Base-by-base conservation (phyloP, 1,140 invertebrate species). In the Chlorops oryzae region DNA sequence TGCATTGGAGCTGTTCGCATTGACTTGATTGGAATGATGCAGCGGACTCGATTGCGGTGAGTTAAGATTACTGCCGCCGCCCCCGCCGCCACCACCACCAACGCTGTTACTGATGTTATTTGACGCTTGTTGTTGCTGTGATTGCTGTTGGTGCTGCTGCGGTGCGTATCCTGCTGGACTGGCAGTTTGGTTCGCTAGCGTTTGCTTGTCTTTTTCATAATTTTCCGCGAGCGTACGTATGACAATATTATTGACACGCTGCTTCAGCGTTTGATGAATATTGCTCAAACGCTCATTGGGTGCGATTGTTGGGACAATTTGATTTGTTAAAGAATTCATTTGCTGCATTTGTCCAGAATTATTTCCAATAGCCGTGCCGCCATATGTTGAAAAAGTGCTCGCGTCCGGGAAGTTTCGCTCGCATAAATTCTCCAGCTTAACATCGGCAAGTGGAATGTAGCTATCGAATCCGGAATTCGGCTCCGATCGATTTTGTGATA, bases 161-260 rank as follows among this genome's bases (percentile, higher is more conserved):
- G 72, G 23, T 72, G 65, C 39, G 70, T 75, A 47, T 76, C 70
- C 41, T 80, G 62, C 59, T 56, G 76, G 45, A 62, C 59, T 41
- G 12, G 24, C 37, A 28, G 35, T 34, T 49, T 61, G 74, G 23
- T 75, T 76, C 25, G 80, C 73, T 47, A 83, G 58, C 54, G 62
- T 75, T 54, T 74, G 70, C 34, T 84, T 80, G 68, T 92, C 90
- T 61, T 86, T 82, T 38, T 91, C 89, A 50, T 88, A 86, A 68
- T 95, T 95, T 60, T 94, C 89, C 20, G 90, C 90, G 28, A 95
- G 73, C 32, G 89, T 92, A 66, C 91, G 90, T 67, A 92, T 85
- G 1, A 94, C 84, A 58, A 92, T 79, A 45, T 81, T 88, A 70
- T 91, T 92, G 27, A 94, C 87, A 61, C 90, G 78, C 59, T 92